These are phyloP conservation scores for Tupaia chinensis DNA, from an alignment of 2,113 vertebrate genomes.

Conservation along the genomic window DNA sequence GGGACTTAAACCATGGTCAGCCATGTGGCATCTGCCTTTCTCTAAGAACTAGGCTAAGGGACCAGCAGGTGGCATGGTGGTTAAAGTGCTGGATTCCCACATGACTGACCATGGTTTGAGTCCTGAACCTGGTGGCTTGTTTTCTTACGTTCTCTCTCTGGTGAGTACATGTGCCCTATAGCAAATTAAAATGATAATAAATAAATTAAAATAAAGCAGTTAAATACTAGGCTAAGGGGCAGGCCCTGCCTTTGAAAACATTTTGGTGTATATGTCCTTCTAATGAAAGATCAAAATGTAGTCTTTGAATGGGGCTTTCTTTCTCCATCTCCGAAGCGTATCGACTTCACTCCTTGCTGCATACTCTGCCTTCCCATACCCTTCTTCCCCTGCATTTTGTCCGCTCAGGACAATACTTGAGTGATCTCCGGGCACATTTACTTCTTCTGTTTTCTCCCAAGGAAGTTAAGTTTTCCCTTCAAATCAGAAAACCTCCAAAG, in stretches of 20 bases:
- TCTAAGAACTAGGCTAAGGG: too few species aligned
- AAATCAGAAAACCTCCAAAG: conserved; percentile 56
- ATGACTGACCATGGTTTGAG: too few species aligned
- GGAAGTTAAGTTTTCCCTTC: background rate
- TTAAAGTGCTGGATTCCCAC: too few species aligned
- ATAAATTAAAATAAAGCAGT: too few species aligned
- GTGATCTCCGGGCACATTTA: background rate
- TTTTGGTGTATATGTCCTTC: background rate
- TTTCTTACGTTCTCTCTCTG: too few species aligned
- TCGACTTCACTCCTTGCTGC: background rate
- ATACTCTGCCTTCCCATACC: background rate
- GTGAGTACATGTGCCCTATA: too few species aligned
- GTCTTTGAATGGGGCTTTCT: background rate
- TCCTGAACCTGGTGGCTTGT: too few species aligned
- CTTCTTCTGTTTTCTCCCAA: conserved; percentile 3
- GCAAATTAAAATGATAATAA: too few species aligned
- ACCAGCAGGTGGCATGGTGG: too few species aligned
- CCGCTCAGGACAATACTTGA: background rate
- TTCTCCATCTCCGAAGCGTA: background rate
- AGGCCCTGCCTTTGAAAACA: background rate
- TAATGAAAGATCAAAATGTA: background rate
- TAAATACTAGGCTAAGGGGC: too few species aligned
- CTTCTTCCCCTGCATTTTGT: background rate
- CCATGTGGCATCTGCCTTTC: too few species aligned
- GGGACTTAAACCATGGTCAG: too few species aligned